Evolutionary conservation across 2,797 vertebrate genomes (phyloP), one percentile per base, ranked within the genome.

Genomic region (Euthynnus affinis): DNA sequence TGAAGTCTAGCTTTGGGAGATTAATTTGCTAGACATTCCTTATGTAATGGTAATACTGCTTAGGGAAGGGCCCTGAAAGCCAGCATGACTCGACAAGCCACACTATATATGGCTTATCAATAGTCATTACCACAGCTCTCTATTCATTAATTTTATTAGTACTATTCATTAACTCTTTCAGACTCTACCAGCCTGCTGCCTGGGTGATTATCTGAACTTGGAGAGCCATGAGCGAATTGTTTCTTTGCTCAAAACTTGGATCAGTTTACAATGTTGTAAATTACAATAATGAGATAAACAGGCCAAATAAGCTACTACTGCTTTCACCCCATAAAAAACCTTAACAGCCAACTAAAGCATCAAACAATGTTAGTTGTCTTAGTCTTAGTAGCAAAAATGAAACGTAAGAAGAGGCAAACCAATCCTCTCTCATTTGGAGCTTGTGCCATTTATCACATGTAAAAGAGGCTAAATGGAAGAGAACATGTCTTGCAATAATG

Each of bases 141-240:
- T 18, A 86, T 94, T 94, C 91, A 94, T 94, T 93, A 86, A 90
- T 93, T 91, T 79, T 81, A 86, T 84, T 82, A 64, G 61, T 73
- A 81, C 89, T 87, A 78, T 94, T 93, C 90, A 93, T 95, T 92
- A 92, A 83, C 69, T 74, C 79, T 90, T 85, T 82, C 68, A 82
- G 63, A 52, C 32, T 61, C 83, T 82, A 59, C 82, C 81, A 68
- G 22, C 20, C 42, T 77, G 86, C 86, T 82, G 80, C 77, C 87
- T 72, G 63, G 89, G 78, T 86, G 90, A 92, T 83, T 89, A 70
- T 80, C 71, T 81, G 65, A 76, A 80, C 71, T 76, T 73, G 63
- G 25, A 67, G 70, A 69, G 78, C 57, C 73, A 74, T 68, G 59
- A 64, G 55, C 44, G 32, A 23, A 10, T 0, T 1, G 40, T 18